Base-by-base conservation (phyloP, 2,797 vertebrate genomes). In the Acipenser oxyrinchus region DNA sequence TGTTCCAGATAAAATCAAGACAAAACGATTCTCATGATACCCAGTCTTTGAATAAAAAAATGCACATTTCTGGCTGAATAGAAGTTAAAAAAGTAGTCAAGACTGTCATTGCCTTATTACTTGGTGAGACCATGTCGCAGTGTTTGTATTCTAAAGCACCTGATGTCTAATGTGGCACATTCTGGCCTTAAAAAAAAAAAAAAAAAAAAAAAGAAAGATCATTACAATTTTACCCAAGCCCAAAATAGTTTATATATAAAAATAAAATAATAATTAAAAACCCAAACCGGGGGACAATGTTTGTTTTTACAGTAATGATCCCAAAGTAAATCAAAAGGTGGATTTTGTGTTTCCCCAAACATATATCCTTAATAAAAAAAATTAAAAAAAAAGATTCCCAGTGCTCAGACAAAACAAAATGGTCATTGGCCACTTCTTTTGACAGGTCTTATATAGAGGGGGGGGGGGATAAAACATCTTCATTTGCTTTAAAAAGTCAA, bases 361-460 rank as follows among this genome's bases (percentile, higher is more conserved):
- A 18, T 1, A 18, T 18, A 18, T 18, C 15, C 15, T 18, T 1
- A 18, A 18, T 18, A 18, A 77, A 76, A 78, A 82, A 80, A 84
- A 83, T 83, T 81, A 75, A 70, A 78, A 77, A 76, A 78, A 82
- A 80, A 86, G 83, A 88, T 89, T 93, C 94, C 91, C 93, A 94
- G 94, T 93, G 93, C 91, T 94, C 90, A 86, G 86, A 88, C 88
- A 83, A 77, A 61, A 73, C 64, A 82, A 69, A 79, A 78, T 85
- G 72, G 70, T 75, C 77, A 76, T 78, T 65, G 81, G 78, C 83
- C 75, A 81, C 77, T 78, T 81, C 76, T 81, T 69, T 78, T 59
- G 37, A 37, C 37, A 37, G 37, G 37, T 18, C 18, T 18, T 18
- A 18, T 18, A 18, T 18, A 18, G 1, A 18, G 1, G 18, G 18